These are phyloP conservation scores for Anneissia japonica DNA, from an alignment of 35 echinoderm and acorn worm species.

Conservation along the genomic window DNA sequence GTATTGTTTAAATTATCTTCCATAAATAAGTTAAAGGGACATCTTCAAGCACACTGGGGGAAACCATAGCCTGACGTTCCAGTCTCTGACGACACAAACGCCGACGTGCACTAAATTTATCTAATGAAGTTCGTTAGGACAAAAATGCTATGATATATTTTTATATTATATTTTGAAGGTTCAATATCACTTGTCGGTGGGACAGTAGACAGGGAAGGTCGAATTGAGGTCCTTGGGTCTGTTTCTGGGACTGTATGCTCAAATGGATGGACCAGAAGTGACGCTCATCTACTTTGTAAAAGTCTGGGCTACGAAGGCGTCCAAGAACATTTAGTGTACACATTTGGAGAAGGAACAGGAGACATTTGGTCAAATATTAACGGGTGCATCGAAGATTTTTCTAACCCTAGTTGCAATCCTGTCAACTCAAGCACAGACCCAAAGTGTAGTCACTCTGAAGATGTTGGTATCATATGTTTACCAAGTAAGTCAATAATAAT, in stretches of 20 bases:
- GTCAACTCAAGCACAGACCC: background rate
- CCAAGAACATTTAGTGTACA: background rate
- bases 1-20: no score
- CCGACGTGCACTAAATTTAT: no score
- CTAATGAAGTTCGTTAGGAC: no score
- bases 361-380: background rate
- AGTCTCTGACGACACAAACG: no score
- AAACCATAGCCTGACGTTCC: no score
- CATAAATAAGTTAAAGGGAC: no score
- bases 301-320: background rate
- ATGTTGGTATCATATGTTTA: background rate
- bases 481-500: background rate
- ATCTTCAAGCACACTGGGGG: no score
- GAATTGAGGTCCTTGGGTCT: background rate
- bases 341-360: background rate
- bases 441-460: background rate
- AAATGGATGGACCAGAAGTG: background rate
- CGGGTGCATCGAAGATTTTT: background rate
- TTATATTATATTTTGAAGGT: no score
- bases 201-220: background rate
- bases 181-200: background rate
- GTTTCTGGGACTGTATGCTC: background rate
- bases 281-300: background rate
- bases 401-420: background rate
- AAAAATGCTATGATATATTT: no score